Base-by-base conservation (phyloP, 2,888 invertebrate species). In the Pherbina coryleti region DNA sequence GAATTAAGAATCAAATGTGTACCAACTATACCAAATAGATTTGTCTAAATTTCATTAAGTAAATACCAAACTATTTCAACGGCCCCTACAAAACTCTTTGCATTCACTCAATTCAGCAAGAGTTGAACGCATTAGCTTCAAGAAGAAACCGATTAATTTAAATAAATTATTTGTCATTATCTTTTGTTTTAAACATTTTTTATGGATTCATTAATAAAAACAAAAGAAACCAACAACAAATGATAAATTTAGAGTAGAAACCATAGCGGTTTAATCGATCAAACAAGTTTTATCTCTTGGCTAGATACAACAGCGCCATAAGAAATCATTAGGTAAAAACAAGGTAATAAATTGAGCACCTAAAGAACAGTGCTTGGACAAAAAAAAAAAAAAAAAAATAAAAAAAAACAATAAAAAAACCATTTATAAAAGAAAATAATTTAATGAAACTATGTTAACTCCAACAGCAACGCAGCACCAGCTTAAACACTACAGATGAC, bases 361-460 rank as follows among this genome's bases (percentile, higher is more conserved):
- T 66, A 19, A 44, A 44, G 44, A 37, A 37, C 37, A 37, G 66
- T 17, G 19, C 44, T 5, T 4, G 11, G 31, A n/a, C 14, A 64
- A 28, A 5, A 28, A 25, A 14, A 28, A 64, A 28, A 25, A 5
- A 66, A 11, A 67, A 25, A 60, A 60, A 60, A 22, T 7, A 60
- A 60, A 60, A 60, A 11, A 17, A 60, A 7, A 60, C 14, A 11
- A 60, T 17, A 11, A 60, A n/a, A 28, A 60, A 60, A 28, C 28
- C 1, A 44, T 44, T 44, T 44, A 44, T 28, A 60, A 11, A 67
- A 19, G 37, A 67, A 67, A 44, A 34, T 67, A 19, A 44, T 19
- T 67, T 67, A 67, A 44, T 19, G 67, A 67, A 44, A 66, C 66
- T n/a, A n/a, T 19, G 44, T 67, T 22, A 37, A 67, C n/a, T 67